Evolutionary conservation across 2,797 vertebrate genomes (phyloP).

Genomic region (Dermochelys coriacea): DNA sequence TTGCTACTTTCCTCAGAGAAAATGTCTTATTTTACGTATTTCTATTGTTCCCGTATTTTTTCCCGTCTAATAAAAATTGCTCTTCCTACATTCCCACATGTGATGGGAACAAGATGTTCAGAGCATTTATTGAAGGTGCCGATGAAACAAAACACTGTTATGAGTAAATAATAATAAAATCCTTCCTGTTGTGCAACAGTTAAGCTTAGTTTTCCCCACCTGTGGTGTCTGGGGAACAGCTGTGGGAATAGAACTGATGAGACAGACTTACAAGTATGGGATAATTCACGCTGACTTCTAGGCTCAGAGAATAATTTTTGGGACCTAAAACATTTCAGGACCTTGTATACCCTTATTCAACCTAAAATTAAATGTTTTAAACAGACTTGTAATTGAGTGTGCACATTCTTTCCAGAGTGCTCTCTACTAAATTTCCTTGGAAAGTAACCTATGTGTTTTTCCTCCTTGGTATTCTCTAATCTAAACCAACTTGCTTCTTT

Average conservation of each 20-base stretch:
- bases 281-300: not conserved
- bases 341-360: not conserved
- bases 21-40: constrained; percentile 36
- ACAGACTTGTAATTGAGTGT: not conserved
- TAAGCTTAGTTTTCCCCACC: constrained; percentile 15
- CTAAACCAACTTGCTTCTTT: not conserved
- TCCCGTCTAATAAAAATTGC: constrained; percentile 40
- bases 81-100: not conserved
- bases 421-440: not conserved
- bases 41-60: constrained; percentile 31
- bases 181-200: constrained; percentile 25
- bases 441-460: not conserved
- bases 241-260: constrained; percentile 31
- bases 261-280: constrained; percentile 6
- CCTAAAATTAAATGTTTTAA: not conserved
- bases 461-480: not conserved
- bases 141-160: constrained; percentile 49
- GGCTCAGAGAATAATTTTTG: constrained; percentile 18
- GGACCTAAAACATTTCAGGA: not conserved
- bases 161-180: constrained; percentile 51
- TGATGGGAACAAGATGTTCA: constrained; percentile 58
- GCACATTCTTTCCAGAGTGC: not conserved
- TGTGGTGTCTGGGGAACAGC: not conserved
- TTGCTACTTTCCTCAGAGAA: constrained; percentile 15
- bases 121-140: constrained; percentile 60